phyloP scores from a whole-genome alignment of 2,888 invertebrate genomes.

The Parelbella ahira region DNA sequence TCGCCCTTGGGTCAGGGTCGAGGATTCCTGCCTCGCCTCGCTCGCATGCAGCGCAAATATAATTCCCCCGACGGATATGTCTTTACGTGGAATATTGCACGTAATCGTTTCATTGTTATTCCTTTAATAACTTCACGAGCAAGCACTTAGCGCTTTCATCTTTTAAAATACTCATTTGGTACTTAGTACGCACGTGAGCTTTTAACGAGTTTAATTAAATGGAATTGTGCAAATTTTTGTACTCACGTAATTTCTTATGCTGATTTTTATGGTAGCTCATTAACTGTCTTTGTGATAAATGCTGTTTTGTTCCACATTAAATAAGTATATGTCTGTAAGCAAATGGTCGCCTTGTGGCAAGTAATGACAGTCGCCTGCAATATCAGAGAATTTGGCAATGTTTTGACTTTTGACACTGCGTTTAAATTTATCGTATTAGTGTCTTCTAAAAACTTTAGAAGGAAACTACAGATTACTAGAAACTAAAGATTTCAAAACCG shows the following conservation, averaged over 20 bases:
- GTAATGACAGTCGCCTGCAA: too few species aligned
- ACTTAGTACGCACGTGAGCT: constrained; percentile 5
- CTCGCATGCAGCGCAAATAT: constrained; percentile 62
- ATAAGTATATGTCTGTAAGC: too few species aligned
- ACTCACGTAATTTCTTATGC: constrained; percentile 5
- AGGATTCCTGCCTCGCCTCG: constrained; percentile 53
- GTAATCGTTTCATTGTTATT: constrained; percentile 68
- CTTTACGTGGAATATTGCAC: constrained; percentile 68
- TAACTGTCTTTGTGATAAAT: too few species aligned
- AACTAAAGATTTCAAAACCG: too few species aligned
- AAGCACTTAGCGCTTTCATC: constrained; percentile 15
- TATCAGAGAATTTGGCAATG: too few species aligned
- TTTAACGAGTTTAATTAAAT: constrained; percentile 16
- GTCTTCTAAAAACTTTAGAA: too few species aligned
- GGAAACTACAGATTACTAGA: too few species aligned
- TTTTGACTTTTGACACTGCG: too few species aligned
- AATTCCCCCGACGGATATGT: constrained; percentile 59
- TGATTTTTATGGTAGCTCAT: too few species aligned
- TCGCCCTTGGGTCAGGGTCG: constrained; percentile 75
- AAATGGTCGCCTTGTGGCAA: too few species aligned
- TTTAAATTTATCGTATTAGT: too few species aligned
- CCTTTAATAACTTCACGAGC: constrained; percentile 27
- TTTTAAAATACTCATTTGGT: constrained; percentile 15
- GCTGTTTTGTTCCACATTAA: too few species aligned
- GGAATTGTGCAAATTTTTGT: constrained; percentile 9